Base-by-base conservation (phyloP, 2,888 invertebrate genomes). In the Seira ritae region DNA sequence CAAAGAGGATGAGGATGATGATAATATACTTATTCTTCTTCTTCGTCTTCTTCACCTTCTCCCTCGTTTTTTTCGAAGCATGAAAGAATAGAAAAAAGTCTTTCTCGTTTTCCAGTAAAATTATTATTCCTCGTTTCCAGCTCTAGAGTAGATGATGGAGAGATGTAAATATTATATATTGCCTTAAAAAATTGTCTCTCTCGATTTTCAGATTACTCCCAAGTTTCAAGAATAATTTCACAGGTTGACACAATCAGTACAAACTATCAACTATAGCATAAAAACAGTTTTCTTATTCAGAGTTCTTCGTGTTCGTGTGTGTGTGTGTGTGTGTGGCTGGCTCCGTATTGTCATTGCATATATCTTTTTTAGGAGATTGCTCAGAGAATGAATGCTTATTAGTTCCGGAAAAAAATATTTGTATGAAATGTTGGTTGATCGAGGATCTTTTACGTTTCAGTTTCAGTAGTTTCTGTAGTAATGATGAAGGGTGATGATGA, bases 161-260 rank as follows among this genome's bases (percentile, higher is more conserved):
- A n/a, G n/a, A n/a, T n/a, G n/a, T n/a, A 19, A 60, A 19, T 60
- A 60, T 6, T n/a, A 66, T 17, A 69, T n/a, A 69, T 62, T 80
- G 50, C 31, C n/a, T 31, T 4, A 8, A 4, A 31, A 31, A 31
- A 31, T 31, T 31, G 31, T 31, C 31, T 31, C 31, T 31, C n/a
- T n/a, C n/a, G 8, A 31, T 4, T 31, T 31, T 31, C 3, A 4
- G 8, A 31, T 8, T 31, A 31, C 8, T 31, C 8, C 8, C 8
- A n/a, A 60, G 10, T 62, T 62, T 62, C 62, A 62, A 62, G 72
- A 42, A 77, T 82, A 82, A 82, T 82, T 82, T 82, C 82, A 82
- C 82, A 77, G 76, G 81, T 82, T 82, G 82, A 82, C 82, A 82
- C 82, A 67, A 77, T 82, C 82, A 77, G 82, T 71, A 62, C 69